Evolutionary conservation across 2,113 vertebrate species (phyloP), one percentile per base, ranked within the genome.

Genomic region (Gymnobelideus leadbeateri): DNA sequence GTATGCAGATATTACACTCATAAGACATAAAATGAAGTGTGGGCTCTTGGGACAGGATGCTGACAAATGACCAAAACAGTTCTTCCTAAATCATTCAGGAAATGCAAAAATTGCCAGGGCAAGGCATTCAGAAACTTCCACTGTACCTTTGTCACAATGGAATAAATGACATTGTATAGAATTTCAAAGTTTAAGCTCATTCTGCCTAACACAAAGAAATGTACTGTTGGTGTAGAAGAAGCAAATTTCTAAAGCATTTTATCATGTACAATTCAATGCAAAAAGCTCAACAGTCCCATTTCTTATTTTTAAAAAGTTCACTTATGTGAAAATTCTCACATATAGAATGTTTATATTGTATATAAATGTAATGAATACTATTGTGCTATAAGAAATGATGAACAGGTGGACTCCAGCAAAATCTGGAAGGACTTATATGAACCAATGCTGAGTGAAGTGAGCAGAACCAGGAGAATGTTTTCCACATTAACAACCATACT

Each of bases 1-100:
- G 92, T 55, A 98, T 96, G 92, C 94, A 97, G 93, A 94, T 98
- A 97, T 94, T 96, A 89, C 94, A 93, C 96, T 97, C 96, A 98
- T 97, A 0, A 14, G 92, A 97, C 49, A 95, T 91, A 96, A 98
- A 98, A 98, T 95, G n/a, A 97, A 97, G 84, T 92, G 1, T 93
- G 95, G 84, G 19, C 89, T 46, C 23, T 77, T 93, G 49, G 84
- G 57, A 92, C 95, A 6, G 14, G 8, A 91, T 54, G 92, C 90
- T 95, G 89, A 97, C 96, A 97, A 97, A 94, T 52, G 77, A 3
- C 1, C 28, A 16, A 91, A 93, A 52, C 51, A 91, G 55, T 1
- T 95, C 37, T 96, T 94, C 55, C 94, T 91, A 95, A 96, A 93
- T 16, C 0, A n/a, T 95, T 96, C 51, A 92, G 61, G 51, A 94